Conservation (phyloP, 1,140 invertebrate genomes). For the Procambarus clarkii region DNA sequence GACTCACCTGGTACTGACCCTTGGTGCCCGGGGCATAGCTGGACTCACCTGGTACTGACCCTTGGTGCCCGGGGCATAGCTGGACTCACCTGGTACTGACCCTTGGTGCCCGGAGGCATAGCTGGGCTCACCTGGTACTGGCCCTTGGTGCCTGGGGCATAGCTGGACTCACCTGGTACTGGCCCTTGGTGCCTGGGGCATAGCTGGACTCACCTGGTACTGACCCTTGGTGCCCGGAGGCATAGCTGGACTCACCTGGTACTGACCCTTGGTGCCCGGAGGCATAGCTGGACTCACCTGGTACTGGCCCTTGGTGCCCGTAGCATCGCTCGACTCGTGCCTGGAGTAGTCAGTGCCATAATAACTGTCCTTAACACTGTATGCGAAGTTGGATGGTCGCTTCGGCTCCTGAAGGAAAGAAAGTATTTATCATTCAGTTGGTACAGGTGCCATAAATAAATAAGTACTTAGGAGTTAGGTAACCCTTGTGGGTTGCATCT, state of each 20-base stretch:
- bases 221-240: no score
- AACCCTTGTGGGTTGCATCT: background rate
- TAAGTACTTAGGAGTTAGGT: background rate
- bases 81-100: no score
- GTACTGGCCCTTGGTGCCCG: slow-evolving; percentile 34
- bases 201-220: no score
- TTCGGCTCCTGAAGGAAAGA: background rate
- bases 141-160: no score
- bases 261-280: no score
- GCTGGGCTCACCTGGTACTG: slow-evolving; percentile 11
- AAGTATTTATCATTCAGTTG: background rate
- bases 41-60: background rate
- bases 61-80: no score
- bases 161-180: no score
- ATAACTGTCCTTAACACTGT: slow-evolving; percentile 44
- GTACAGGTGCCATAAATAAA: background rate
- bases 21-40: slow-evolving; percentile 10
- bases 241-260: no score
- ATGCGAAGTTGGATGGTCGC: slow-evolving; percentile 3
- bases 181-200: no score
- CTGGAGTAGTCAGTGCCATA: slow-evolving; percentile 38
- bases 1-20: background rate
- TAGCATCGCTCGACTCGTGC: slow-evolving; percentile 37
- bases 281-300: background rate
- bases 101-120: background rate